phyloP scores from a whole-genome alignment of 2,888 invertebrate genomes.

The Pachydiplax longipennis region DNA sequence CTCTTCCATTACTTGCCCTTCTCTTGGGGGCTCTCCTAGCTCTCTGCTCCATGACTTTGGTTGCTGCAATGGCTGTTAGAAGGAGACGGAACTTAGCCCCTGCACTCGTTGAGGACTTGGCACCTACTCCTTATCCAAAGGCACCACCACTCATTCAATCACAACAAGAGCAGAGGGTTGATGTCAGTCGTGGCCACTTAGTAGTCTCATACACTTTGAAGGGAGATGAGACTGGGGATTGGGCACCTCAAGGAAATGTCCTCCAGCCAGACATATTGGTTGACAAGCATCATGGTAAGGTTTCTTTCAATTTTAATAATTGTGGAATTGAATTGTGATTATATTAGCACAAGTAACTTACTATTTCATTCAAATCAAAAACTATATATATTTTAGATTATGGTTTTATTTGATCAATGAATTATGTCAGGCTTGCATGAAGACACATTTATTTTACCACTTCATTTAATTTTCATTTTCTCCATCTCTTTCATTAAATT shows the following conservation, averaged over 20 bases:
- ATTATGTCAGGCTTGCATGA: no score
- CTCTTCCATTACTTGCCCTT: slow-evolving; percentile 6
- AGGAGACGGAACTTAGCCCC: neutral
- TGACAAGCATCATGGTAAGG: slow-evolving; percentile 25
- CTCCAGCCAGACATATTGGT: slow-evolving; percentile 19
- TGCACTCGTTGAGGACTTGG: neutral
- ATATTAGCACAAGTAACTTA: no score
- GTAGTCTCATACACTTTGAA: slow-evolving; percentile 87
- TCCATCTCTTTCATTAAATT: no score
- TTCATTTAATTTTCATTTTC: no score
- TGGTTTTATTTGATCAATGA: no score
- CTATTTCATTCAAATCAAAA: no score
- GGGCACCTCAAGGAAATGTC: neutral
- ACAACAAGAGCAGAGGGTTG: slow-evolving; percentile 60
- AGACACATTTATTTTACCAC: no score
- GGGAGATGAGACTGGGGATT: slow-evolving; percentile 57
- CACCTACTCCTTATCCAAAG: neutral
- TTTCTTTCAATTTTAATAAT: no score
- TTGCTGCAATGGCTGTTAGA: slow-evolving; percentile 19
- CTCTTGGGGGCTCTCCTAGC: slow-evolving; percentile 12
- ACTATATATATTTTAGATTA: no score
- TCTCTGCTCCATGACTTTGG: slow-evolving; percentile 18
- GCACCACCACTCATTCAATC: neutral
- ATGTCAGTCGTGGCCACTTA: slow-evolving; percentile 82
- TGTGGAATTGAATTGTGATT: no score